Percentiles rank a stretch among this genome's conserved stretches.
These are phyloP conservation scores for Drosophila sechellia DNA, from an alignment of 1,140 invertebrate species.

Conservation along the genomic window DNA sequence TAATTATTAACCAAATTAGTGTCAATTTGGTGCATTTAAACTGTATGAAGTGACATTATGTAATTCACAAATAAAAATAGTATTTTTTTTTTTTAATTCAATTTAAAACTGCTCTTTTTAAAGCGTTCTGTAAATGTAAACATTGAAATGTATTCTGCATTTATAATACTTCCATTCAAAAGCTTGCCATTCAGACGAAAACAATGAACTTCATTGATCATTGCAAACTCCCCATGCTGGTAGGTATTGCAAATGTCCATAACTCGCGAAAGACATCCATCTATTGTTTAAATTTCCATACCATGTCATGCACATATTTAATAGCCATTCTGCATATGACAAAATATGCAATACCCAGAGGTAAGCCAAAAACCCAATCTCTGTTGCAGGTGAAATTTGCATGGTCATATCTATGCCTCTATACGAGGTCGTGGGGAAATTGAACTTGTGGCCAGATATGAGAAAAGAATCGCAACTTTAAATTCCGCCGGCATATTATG, in stretches of 20 bases:
- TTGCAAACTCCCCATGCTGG: conserved; percentile 25
- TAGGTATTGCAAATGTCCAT: conserved; percentile 54
- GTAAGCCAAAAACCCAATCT: conserved; percentile 30
- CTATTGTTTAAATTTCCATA: conserved; percentile 59
- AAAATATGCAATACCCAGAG: conserved; percentile 66
- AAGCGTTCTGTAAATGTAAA: not conserved
- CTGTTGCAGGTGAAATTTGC: conserved; percentile 74
- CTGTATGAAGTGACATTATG: too few relatives aligned
- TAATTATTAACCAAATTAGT: too few relatives aligned
- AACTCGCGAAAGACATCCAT: conserved; percentile 49
- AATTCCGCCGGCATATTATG: conserved; percentile 56
- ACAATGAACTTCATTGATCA: conserved; percentile 32
- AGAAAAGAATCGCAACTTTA: conserved; percentile 23
- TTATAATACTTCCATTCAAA: conserved; percentile 17
- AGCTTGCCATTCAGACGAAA: conserved; percentile 5
- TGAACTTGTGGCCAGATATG: conserved; percentile 36
- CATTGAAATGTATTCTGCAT: conserved; percentile 6
- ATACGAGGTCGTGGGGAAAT: conserved; percentile 60
- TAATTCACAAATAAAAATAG: too few relatives aligned
- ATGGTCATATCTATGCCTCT: conserved; percentile 66
- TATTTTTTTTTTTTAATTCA: too few relatives aligned
- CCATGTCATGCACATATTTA: conserved; percentile 79
- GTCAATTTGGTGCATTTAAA: too few relatives aligned
- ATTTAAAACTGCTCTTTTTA: not conserved
- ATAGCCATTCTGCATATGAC: conserved; percentile 74